Base-by-base conservation (phyloP, 2,113 vertebrate species). In the Trichomycterus rosablanca region DNA sequence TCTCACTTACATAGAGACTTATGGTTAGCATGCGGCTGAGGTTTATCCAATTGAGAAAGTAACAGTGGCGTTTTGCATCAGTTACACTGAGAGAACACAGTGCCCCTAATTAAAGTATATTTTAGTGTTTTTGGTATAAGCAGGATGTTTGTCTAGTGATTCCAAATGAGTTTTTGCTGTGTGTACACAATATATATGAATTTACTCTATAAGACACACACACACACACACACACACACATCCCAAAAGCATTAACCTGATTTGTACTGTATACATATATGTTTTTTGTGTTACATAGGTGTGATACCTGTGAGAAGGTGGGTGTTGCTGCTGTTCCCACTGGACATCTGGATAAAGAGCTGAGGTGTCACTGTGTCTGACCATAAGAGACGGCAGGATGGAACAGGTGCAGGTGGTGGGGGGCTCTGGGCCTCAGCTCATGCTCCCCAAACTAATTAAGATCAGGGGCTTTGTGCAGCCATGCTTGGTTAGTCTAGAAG, bases 261-360 rank as follows among this genome's bases (percentile, higher is more conserved):
- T 66, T 52, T 66, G 35, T 46, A 28, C 45, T 76, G 58, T 60
- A 68, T 58, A 70, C 22, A 37, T 37, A 34, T 37, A 34, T 66
- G 73, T n/a, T n/a, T 52, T 16, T 24, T 22, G 8, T 23, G 11
- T 52, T 46, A 12, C 11, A 72, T 40, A 74, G 75, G 81, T 75
- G 76, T 85, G 83, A 85, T 87, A 87, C 84, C 85, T 86, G 86
- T 87, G 86, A 84, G 84, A 88, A 85, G 78, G 75, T 73, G 58
- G 68, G 69, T 72, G 63, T 39, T 3, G 59, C 23, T 75, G 45
- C 59, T 62, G 76, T 84, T 84, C 86, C 84, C 82, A 86, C 80
- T 81, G 74, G 43, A 53, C 30, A 2, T 24, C 53, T 35, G 49
- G 65, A 69, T 72, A 73, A 73, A 57, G 64, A n/a, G 43, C 18